Percentiles rank a stretch among this genome's conserved stretches.
phyloP scores from a whole-genome alignment of 2,113 vertebrate genomes.

The Lycaon pictus region DNA sequence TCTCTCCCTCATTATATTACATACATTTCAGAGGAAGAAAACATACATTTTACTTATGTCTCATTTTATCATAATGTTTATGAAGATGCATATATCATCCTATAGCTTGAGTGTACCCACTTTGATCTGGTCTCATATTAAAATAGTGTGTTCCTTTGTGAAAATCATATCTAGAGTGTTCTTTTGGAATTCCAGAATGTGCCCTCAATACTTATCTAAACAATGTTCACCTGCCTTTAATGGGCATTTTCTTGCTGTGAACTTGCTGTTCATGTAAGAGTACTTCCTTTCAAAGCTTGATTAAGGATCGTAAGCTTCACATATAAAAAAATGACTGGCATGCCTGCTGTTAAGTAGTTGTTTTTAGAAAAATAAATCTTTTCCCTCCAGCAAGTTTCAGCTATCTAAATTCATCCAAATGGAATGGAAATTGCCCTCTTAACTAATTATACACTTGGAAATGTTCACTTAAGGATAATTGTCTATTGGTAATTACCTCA shows the following conservation, averaged over 20 bases:
- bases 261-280: neutral
- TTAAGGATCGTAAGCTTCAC: conserved; percentile 33
- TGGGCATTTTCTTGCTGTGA: conserved; percentile 37
- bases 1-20: neutral
- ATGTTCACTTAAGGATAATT: conserved; percentile 73
- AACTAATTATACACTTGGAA: conserved; percentile 58
- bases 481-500: conserved; percentile 50
- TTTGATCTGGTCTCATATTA: conserved; percentile 17
- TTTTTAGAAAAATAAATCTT: conserved; percentile 73
- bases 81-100: neutral
- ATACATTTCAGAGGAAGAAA: neutral
- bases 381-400: conserved; percentile 54
- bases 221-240: conserved; percentile 9
- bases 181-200: neutral
- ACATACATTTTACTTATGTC: neutral
- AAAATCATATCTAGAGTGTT: neutral
- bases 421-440: conserved; percentile 71
- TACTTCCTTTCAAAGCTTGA: conserved; percentile 22
- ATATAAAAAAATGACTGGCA: conserved; percentile 47
- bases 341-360: conserved; percentile 65
- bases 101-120: neutral
- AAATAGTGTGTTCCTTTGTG: neutral
- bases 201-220: neutral
- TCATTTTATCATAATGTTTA: neutral
- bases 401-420: conserved; percentile 64